Percentiles rank a stretch among this genome's conserved stretches.
Conservation (phyloP, 1,140 invertebrate genomes). For the Cotesia vestalis region DNA sequence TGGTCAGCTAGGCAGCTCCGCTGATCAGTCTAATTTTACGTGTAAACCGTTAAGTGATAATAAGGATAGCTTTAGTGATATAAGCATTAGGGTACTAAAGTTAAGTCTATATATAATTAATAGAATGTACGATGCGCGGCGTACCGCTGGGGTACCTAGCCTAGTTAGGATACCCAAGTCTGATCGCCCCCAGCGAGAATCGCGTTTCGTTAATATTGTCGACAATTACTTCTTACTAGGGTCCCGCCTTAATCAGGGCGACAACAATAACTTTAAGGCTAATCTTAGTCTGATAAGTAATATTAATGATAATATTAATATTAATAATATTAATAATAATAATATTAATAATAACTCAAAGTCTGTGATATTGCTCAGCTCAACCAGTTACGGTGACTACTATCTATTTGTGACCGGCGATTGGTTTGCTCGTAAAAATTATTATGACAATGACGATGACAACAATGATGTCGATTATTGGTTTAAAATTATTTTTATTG, state of each 20-base stretch:
- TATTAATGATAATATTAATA: no score
- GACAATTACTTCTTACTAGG: slow-evolving; percentile 65
- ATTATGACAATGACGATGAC: slow-evolving; percentile 38
- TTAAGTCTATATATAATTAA: slow-evolving; percentile 49
- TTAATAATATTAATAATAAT: no score
- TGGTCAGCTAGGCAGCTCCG: slow-evolving; percentile 63
- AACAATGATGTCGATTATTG: slow-evolving; percentile 32
- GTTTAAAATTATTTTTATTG: slow-evolving; percentile 39
- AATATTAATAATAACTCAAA: slow-evolving; percentile 64
- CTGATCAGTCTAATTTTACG: slow-evolving; percentile 67
- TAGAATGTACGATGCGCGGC: slow-evolving; percentile 54
- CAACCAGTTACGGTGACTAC: slow-evolving; percentile 64
- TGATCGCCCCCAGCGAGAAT: slow-evolving; percentile 63
- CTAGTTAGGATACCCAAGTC: slow-evolving; percentile 69
- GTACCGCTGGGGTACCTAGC: slow-evolving; percentile 65
- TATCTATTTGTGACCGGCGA: slow-evolving; percentile 54
- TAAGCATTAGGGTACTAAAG: slow-evolving; percentile 67
- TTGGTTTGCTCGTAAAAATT: slow-evolving; percentile 46
- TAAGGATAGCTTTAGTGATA: slow-evolving; percentile 66
- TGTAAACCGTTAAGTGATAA: slow-evolving; percentile 68
- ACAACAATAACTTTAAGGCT: slow-evolving; percentile 67
- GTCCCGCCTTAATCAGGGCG: slow-evolving; percentile 61
- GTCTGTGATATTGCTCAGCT: slow-evolving; percentile 68
- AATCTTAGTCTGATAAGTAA: slow-evolving; percentile 59
- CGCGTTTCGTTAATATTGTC: slow-evolving; percentile 61